Percentiles rank a stretch among this genome's conserved stretches.
phyloP scores from a whole-genome alignment of 2,888 invertebrate species.

The Ceramica pisi region DNA sequence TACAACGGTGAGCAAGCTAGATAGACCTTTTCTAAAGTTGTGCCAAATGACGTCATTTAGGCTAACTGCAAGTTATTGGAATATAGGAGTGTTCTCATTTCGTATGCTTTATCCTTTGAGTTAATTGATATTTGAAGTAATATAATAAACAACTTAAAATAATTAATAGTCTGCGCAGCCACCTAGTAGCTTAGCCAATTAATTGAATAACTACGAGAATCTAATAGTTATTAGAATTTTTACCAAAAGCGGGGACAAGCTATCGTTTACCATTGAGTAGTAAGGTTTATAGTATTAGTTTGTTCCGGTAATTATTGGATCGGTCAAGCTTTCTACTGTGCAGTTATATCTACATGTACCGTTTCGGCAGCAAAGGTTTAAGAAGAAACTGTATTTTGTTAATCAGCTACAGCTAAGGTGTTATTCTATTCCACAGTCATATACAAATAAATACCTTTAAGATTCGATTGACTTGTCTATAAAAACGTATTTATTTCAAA shows the following conservation, averaged over 20 bases:
- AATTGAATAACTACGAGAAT: constrained; percentile 7
- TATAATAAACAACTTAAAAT: constrained; percentile 3
- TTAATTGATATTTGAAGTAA: constrained; percentile 25
- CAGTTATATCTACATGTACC: constrained; percentile 46
- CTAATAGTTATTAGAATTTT: constrained; percentile 11
- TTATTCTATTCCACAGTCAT: constrained; percentile 14
- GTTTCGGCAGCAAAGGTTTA: constrained; percentile 24
- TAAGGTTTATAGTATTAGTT: constrained; percentile 33
- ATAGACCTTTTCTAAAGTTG: constrained; percentile 50
- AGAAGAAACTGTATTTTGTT: constrained; percentile 6
- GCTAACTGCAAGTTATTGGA: constrained; percentile 36
- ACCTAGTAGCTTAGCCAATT: constrained; percentile 23
- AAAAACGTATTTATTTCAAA: background rate
- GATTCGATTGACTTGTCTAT: constrained; percentile 11
- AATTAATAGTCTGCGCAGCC: background rate
- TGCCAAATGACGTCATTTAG: constrained; percentile 58
- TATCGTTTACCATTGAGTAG: constrained; percentile 17
- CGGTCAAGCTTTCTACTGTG: constrained; percentile 57
- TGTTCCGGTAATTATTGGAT: constrained; percentile 45
- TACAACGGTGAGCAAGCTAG: constrained; percentile 30
- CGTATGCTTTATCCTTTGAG: constrained; percentile 16
- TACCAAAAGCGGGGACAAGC: constrained; percentile 1
- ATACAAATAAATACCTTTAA: background rate
- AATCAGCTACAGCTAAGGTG: background rate
- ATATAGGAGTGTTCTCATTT: constrained; percentile 51